Evolutionary conservation across 2,113 vertebrate species (phyloP).

Genomic region (Parus major): DNA sequence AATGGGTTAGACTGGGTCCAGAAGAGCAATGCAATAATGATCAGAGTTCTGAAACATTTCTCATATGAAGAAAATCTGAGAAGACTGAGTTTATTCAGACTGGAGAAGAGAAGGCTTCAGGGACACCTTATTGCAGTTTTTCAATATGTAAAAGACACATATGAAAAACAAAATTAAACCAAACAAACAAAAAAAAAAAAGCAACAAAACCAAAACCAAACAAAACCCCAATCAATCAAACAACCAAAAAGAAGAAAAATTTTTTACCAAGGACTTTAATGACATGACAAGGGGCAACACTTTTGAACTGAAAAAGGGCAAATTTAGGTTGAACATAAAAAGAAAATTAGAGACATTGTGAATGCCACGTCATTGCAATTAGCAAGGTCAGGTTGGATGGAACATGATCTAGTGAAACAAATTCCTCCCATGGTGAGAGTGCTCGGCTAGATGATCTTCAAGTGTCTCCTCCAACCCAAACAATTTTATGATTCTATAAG

Average conservation of each 20-base stretch:
- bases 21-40: neutral
- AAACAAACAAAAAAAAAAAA: neutral
- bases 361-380: neutral
- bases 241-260: neutral
- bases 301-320: neutral
- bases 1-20: accelerated
- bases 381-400: neutral
- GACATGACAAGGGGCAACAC: neutral
- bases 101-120: neutral
- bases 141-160: neutral
- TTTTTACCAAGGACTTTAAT: neutral
- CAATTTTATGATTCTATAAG: neutral
- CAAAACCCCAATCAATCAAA: neutral
- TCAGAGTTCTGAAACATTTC: neutral
- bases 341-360: neutral
- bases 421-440: neutral
- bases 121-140: neutral
- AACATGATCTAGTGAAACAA: neutral
- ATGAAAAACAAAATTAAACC: neutral
- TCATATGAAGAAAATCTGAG: neutral
- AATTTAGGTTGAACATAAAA: neutral
- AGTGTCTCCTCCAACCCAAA: neutral
- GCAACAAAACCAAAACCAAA: neutral
- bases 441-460: neutral
- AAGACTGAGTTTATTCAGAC: neutral